A percentile compares a stretch with the other conserved stretches of the same genome.
Evolutionary conservation across 2,797 vertebrate species (phyloP).

Genomic region (Momotus momota): DNA sequence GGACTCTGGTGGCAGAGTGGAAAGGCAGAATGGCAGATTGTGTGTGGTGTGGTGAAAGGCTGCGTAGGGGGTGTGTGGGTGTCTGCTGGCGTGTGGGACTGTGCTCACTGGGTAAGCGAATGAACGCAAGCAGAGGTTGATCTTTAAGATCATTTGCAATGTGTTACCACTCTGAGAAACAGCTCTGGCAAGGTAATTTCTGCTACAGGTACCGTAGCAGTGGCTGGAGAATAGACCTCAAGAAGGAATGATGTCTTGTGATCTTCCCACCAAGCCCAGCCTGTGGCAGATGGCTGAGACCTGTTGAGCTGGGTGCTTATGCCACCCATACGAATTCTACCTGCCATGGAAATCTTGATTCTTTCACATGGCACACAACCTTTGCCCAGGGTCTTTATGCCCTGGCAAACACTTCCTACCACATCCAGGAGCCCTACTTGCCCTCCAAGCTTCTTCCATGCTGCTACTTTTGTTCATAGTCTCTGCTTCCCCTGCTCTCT

Average conservation of each 20-base stretch:
- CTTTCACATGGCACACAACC: background rate
- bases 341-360: background rate
- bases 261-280: background rate
- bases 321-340: background rate
- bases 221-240: background rate
- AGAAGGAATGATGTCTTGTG: background rate
- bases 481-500: background rate
- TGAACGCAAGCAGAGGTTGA: background rate
- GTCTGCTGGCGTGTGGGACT: background rate
- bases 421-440: background rate
- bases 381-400: background rate
- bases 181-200: background rate
- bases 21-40: background rate
- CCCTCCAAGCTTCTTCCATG: background rate
- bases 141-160: background rate
- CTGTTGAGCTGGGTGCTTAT: background rate
- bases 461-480: background rate
- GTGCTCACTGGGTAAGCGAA: background rate
- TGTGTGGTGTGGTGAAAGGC: background rate
- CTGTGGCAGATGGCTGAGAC: accelerated
- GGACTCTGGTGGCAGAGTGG: background rate
- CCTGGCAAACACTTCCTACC: background rate
- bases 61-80: background rate
- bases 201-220: background rate
- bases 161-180: background rate